Base-by-base conservation (phyloP, 2,113 vertebrate genomes). In the Archocentrus centrarchus region DNA sequence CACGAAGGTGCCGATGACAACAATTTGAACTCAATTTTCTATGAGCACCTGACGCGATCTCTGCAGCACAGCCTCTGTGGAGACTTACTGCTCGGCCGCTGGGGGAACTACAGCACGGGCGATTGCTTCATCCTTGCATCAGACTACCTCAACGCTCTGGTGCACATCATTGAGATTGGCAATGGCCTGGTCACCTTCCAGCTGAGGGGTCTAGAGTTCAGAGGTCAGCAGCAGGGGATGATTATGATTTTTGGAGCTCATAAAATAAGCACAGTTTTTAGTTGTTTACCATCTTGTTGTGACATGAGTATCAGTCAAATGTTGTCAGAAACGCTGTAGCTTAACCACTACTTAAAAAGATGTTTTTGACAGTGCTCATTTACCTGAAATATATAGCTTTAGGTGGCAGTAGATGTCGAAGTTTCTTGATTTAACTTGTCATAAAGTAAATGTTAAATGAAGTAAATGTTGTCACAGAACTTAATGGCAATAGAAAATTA, bases 91-190 rank as follows among this genome's bases (percentile, higher is more conserved):
- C 95, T 98, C 27, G 97, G 97, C 17, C 97, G 97, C 89, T 98
- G 97, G 97, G 97, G 97, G 62, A 97, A 96, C 93, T 97, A 97
- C 60, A 95, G 94, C 91, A 97, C 97, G 0, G 97, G 97, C 0
- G 97, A 98, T 94, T 98, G 97, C 92, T 98, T 98, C 70, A 97
- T 98, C 92, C 95, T 98, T 59, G 97, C 97, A 75, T 98, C 97
- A 0, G 97, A 98, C 96, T 97, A 98, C 96, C 96, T 98, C 96
- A 98, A 98, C 2, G 97, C 97, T 53, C 95, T 98, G 57, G 97
- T 98, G 86, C 97, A 98, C 96, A 96, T 98, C 90, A 97, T 98
- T 0, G 97, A 98, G 95, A 97, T 98, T 1, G 97, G 97, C 91
- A 98, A 98, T 3, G 97, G 97, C 63, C 95, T 98, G 1, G 94